Base-by-base conservation (phyloP, 2,888 invertebrate genomes). In the Papilio protenor region DNA sequence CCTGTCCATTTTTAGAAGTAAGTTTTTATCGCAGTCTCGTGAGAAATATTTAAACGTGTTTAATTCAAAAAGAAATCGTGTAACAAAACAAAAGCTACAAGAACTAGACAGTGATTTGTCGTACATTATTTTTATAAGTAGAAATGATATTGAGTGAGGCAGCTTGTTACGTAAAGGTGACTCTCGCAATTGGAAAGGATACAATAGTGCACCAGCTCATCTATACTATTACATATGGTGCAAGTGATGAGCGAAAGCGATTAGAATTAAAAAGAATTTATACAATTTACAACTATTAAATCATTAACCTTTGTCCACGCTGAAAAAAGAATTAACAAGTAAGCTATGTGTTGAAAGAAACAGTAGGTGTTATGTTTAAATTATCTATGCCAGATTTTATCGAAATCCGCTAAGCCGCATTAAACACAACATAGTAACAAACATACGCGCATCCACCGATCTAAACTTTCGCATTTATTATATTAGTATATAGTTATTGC, bases 101-200 rank as follows among this genome's bases (percentile, higher is more conserved):
- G 71, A 14, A 55, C 76, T 55, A 70, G 55, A 77, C 69, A 61
- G 21, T 70, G 78, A 82, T 82, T 83, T 77, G 82, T 79, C 76
- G 77, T 69, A 77, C 78, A 79, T 79, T 75, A 75, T 75, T 80
- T 80, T 80, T 80, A 81, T 82, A 81, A 79, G 66, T 61, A 78
- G 78, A 78, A 75, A 76, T 79, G 79, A 79, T 79, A 78, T 79
- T 79, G 79, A 79, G 79, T 79, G 79, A 76, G 75, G 77, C 77
- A 79, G 83, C 78, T 57, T 59, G 84, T 88, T 88, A 87, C 83
- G 83, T 87, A 87, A 87, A 82, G 83, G 82, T 83, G 83, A 80
- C 86, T 87, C 87, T 87, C 86, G 84, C 86, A 84, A 85, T 78
- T 83, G 84, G 86, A 87, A 86, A 85, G 86, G 86, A 85, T 82